Percentiles rank a stretch among this genome's conserved stretches.
phyloP scores from a whole-genome alignment of 2,888 invertebrate species.

The Orthosia incerta region DNA sequence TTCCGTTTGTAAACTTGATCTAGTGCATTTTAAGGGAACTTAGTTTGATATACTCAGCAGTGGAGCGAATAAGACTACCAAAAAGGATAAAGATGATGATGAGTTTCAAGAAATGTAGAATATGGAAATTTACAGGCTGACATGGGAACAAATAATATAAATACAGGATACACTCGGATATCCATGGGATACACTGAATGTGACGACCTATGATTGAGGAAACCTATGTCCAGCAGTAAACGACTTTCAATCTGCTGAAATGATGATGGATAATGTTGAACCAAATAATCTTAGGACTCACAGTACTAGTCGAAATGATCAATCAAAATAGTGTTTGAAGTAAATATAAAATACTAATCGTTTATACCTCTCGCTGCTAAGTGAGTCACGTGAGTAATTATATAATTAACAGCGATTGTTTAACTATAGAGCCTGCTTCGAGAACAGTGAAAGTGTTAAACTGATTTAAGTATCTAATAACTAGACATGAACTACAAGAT shows the following conservation, averaged over 20 bases:
- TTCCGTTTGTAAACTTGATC: slow-evolving; percentile 16
- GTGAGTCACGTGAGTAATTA: not conserved
- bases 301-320: not conserved
- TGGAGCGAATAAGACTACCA: not conserved
- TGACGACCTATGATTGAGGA: no score
- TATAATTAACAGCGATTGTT: slow-evolving; percentile 14
- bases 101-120: not conserved
- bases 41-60: not conserved
- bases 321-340: not conserved
- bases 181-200: no score
- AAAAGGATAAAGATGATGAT: not conserved
- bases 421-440: not conserved
- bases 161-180: no score
- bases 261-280: not conserved
- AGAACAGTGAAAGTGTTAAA: slow-evolving; percentile 9
- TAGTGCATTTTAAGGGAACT: not conserved
- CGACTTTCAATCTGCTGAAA: no score
- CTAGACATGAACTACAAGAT: not conserved
- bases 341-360: not conserved
- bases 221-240: no score
- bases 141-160: no score
- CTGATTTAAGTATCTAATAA: not conserved
- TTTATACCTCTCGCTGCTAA: not conserved
- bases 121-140: not conserved
- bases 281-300: no score